Evolutionary conservation across 2,113 vertebrate species (phyloP).

Genomic region (Malaclemys terrapin): DNA sequence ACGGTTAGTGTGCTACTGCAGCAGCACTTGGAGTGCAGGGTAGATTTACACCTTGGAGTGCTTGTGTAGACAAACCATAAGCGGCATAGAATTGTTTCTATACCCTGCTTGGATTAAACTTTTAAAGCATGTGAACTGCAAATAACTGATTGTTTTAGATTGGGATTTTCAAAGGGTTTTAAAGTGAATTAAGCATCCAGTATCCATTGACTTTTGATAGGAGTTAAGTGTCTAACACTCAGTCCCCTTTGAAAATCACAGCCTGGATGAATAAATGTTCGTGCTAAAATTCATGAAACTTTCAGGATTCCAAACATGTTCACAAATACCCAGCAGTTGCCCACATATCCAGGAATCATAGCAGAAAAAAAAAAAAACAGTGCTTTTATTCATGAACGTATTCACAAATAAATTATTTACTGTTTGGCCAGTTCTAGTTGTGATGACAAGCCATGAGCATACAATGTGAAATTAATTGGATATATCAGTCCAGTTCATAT

Average conservation of each 20-base stretch:
- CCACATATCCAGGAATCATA: not conserved
- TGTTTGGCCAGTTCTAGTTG: not conserved
- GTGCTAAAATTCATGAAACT: not conserved
- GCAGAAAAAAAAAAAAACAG: not conserved
- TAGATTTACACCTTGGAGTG: not conserved
- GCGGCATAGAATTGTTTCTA: not conserved
- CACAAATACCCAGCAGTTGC: not conserved
- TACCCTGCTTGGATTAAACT: not conserved
- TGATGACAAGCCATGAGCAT: not conserved
- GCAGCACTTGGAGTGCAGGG: not conserved
- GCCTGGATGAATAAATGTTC: not conserved
- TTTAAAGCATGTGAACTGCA: not conserved
- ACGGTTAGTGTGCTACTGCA: not conserved
- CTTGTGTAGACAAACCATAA: not conserved
- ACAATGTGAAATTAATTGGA: not conserved
- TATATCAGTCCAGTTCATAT: not conserved
- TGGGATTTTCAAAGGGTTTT: not conserved
- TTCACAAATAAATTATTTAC: not conserved
- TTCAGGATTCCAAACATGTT: not conserved
- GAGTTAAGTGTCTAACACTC: not conserved
- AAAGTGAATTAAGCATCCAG: not conserved
- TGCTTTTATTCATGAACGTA: not conserved
- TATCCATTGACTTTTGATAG: not conserved
- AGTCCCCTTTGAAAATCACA: not conserved
- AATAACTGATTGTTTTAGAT: not conserved